These are phyloP conservation scores for Nesidiocoris tenuis DNA, from an alignment of 2,888 invertebrate genomes.

Conservation along the genomic window DNA sequence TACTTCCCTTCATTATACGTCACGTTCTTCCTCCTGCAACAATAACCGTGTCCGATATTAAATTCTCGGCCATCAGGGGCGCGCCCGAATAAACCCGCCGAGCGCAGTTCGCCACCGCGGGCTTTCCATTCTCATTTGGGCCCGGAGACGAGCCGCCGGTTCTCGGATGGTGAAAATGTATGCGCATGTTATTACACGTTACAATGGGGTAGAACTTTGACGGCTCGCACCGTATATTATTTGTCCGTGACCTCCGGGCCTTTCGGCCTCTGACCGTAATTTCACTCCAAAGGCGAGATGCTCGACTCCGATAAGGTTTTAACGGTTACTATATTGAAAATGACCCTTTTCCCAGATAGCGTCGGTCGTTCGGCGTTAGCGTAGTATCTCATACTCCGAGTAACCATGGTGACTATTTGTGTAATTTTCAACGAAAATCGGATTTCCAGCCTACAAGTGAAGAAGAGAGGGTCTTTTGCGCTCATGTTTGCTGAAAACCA, in stretches of 20 bases:
- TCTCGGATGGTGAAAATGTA: slow-evolving; percentile 9
- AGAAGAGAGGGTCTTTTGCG: no score
- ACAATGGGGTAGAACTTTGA: slow-evolving; percentile 20
- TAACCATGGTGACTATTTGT: no score
- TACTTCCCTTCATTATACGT: no score
- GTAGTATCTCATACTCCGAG: no score
- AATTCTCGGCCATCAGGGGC: neutral
- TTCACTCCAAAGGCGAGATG: neutral
- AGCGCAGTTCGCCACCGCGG: neutral
- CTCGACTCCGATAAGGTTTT: no score
- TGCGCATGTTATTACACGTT: slow-evolving; percentile 16
- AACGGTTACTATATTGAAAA: no score
- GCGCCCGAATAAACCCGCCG: neutral
- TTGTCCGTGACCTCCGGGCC: neutral
- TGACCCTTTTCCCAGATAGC: no score
- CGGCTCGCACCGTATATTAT: slow-evolving; percentile 15
- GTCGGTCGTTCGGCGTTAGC: no score
- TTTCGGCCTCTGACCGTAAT: neutral
- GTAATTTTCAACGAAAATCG: no score
- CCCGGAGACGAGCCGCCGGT: neutral
- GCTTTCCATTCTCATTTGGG: neutral
- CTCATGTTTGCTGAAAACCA: no score
- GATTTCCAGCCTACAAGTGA: no score
- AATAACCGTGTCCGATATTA: neutral
- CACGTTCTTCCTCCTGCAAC: neutral